Evolutionary conservation across 2,888 invertebrate genomes (phyloP).

Genomic region (Hyppa rectilinea): DNA sequence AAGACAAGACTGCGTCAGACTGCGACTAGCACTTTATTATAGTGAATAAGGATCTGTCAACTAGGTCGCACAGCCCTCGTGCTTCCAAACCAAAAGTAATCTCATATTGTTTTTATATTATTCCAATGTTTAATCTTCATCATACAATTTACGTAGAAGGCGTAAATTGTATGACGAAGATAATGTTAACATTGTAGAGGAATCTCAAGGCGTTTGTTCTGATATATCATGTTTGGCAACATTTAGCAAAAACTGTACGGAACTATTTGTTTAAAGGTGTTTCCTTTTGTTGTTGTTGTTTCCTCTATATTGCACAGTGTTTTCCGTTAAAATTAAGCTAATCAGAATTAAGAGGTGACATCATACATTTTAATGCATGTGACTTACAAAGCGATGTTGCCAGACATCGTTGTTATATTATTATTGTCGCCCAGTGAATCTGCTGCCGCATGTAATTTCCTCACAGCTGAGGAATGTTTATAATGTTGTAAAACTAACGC

Average conservation of each 20-base stretch:
- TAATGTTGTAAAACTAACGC: slow-evolving; percentile 52
- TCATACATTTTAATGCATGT: background rate
- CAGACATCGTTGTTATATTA: background rate
- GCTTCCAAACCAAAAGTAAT: slow-evolving; percentile 46
- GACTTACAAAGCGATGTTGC: background rate
- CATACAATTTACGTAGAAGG: too few relatives aligned
- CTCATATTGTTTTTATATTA: slow-evolving; percentile 24
- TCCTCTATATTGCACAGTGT: background rate
- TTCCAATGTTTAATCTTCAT: slow-evolving; percentile 19
- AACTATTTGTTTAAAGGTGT: background rate
- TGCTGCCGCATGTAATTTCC: slow-evolving; percentile 3
- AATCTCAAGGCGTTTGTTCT: slow-evolving; percentile 15
- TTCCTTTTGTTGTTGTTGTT: too few relatives aligned
- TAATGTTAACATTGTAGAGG: slow-evolving; percentile 6
- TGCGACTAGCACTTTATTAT: slow-evolving; percentile 26
- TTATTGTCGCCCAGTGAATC: slow-evolving; percentile 16
- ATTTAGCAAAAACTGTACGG: background rate
- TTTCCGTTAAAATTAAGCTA: too few relatives aligned
- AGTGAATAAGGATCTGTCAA: slow-evolving; percentile 24
- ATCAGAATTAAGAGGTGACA: background rate
- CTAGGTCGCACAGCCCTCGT: slow-evolving; percentile 31
- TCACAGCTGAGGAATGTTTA: slow-evolving; percentile 31
- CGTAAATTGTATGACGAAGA: slow-evolving; percentile 19
- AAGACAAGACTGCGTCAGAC: slow-evolving; percentile 27
- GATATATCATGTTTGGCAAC: slow-evolving; percentile 1